Evolutionary conservation across 2,888 invertebrate genomes (phyloP).

Genomic region (Cosmia pyralina): DNA sequence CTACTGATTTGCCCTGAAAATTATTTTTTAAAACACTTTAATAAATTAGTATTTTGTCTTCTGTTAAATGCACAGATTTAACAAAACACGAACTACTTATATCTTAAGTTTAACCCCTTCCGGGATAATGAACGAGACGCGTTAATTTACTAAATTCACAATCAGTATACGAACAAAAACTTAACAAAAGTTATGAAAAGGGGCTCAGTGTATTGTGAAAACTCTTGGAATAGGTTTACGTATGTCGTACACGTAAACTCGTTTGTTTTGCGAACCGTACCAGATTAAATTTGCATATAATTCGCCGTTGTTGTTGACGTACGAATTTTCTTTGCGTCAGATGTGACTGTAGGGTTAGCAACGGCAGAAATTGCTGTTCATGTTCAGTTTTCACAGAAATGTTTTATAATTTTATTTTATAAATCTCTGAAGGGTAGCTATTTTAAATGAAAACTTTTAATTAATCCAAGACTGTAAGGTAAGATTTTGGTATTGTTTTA

Average conservation of each 20-base stretch:
- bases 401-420: constrained; percentile 15
- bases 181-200: constrained; percentile 23
- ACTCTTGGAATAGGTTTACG: constrained; percentile 33
- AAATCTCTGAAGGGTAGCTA: background rate
- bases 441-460: background rate
- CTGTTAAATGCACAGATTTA: background rate
- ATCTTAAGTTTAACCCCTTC: too few relatives aligned
- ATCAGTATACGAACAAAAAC: constrained; percentile 32
- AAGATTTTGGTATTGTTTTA: too few relatives aligned
- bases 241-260: constrained; percentile 49
- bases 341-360: constrained; percentile 42
- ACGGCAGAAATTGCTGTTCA: constrained; percentile 29
- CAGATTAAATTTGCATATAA: constrained; percentile 61
- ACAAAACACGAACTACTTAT: background rate
- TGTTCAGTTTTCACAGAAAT: background rate
- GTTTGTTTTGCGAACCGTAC: constrained; percentile 61
- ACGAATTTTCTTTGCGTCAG: constrained; percentile 46
- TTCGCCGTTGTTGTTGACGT: constrained; percentile 45
- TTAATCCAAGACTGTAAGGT: background rate
- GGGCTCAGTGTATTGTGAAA: constrained; percentile 30
- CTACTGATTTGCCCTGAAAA: background rate
- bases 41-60: too few relatives aligned
- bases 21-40: background rate
- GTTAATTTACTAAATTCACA: constrained; percentile 2
- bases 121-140: too few relatives aligned